phyloP scores from a whole-genome alignment of 64 coral and sea anemone species.

The Dendronephthya gigantea region DNA sequence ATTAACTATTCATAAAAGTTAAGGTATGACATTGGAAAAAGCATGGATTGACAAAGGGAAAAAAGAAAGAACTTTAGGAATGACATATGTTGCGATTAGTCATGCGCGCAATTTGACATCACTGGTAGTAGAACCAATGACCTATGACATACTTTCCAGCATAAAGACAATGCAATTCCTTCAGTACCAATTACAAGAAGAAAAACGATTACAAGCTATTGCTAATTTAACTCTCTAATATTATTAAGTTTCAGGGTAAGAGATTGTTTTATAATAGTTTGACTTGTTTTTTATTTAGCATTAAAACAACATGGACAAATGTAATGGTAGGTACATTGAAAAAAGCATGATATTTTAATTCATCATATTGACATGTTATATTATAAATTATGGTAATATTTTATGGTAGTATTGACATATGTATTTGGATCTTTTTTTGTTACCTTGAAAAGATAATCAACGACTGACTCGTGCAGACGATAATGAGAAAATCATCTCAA shows the following conservation, averaged over 20 bases:
- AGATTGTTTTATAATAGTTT: background rate
- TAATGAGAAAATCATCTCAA: background rate
- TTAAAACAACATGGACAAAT: background rate
- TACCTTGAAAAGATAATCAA: constrained; percentile 13
- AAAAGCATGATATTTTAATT: background rate
- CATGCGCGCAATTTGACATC: background rate
- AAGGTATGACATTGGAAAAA: no score
- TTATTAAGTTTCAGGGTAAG: constrained; percentile 7
- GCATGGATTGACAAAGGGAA: no score
- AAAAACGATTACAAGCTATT: constrained; percentile 1
- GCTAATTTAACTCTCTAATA: constrained; percentile 7
- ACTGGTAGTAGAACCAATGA: background rate
- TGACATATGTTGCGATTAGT: background rate
- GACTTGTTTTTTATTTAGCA: background rate
- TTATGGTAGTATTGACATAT: background rate
- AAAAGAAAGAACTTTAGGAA: constrained; percentile 9
- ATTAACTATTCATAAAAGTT: background rate
- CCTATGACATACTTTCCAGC: background rate
- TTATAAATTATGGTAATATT: background rate
- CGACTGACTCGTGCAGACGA: background rate
- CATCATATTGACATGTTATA: no score
- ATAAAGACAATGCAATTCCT: background rate
- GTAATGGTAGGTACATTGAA: background rate
- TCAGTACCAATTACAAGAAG: background rate
- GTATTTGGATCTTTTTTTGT: background rate